These are phyloP conservation scores for Auanema sp. DNA, from an alignment of 2,888 invertebrate species.

Conservation along the genomic window DNA sequence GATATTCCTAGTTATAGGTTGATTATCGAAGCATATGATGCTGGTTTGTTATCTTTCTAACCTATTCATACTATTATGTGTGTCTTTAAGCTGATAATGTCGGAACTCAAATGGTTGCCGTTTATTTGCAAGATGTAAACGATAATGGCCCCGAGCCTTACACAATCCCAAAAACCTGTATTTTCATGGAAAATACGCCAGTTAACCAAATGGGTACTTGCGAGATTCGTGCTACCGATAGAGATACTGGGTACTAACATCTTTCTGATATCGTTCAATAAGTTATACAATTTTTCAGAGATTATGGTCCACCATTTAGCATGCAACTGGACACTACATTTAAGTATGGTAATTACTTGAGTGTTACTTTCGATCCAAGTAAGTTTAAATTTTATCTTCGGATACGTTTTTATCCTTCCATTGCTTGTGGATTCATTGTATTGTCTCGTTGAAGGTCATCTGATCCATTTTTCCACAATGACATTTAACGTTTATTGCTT, in stretches of 20 bases:
- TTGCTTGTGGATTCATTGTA: no score
- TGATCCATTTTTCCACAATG: not conserved
- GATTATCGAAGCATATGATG: constrained; percentile 91
- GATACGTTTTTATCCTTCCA: no score
- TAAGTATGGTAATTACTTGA: constrained; percentile 77
- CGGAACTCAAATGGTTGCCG: constrained; percentile 77
- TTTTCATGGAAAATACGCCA: constrained; percentile 87
- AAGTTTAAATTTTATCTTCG: constrained; percentile 67
- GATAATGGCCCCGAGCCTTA: constrained; percentile 87
- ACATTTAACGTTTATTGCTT: no score
- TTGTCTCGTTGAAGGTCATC: not conserved
- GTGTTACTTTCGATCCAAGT: constrained; percentile 94
- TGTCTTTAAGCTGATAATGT: constrained; percentile 75
- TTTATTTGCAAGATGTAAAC: constrained; percentile 83
- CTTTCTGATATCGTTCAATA: not conserved
- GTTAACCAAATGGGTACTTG: constrained; percentile 76
- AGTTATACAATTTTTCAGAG: constrained; percentile 28
- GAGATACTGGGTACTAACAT: constrained; percentile 50
- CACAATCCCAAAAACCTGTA: constrained; percentile 86
- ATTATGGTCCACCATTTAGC: constrained; percentile 85
- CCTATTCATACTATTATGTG: not conserved
- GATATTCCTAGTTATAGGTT: constrained; percentile 93
- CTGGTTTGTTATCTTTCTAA: constrained; percentile 68
- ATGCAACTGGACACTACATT: constrained; percentile 53
- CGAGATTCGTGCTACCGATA: constrained; percentile 58